Percentiles rank a stretch among this genome's conserved stretches.
These are phyloP conservation scores for Oxystoma pomonae DNA, from an alignment of 2,888 invertebrate species.

Conservation along the genomic window DNA sequence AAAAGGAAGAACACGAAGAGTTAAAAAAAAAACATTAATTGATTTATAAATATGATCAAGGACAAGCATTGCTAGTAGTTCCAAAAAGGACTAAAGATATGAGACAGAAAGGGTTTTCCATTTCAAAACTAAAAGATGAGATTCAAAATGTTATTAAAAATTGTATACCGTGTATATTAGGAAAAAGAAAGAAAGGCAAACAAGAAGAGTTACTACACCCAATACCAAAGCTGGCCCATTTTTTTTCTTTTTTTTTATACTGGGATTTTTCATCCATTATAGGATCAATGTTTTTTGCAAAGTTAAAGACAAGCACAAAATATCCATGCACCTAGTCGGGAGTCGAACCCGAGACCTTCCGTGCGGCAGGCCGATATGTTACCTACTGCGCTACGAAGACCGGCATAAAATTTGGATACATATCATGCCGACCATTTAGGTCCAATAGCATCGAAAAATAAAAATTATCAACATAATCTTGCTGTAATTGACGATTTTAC, in stretches of 20 bases:
- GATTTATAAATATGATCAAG: constrained; percentile 17
- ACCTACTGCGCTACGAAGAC: no score
- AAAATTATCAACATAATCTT: constrained; percentile 34
- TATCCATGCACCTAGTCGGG: no score
- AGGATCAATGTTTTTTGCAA: no score
- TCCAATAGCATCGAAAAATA: constrained; percentile 34
- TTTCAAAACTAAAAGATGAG: constrained; percentile 25
- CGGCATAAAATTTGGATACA: no score
- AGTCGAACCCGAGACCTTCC: no score
- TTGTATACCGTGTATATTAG: constrained; percentile 33
- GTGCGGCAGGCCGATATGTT: no score
- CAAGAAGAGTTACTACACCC: constrained; percentile 32
- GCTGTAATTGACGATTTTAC: constrained; percentile 35
- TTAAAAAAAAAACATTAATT: constrained; percentile 18
- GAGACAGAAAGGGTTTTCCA: constrained; percentile 23
- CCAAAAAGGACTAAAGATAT: constrained; percentile 23
- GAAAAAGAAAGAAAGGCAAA: constrained; percentile 33
- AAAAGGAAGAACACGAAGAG: constrained; percentile 10
- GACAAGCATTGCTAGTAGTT: constrained; percentile 19
- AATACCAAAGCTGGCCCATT: no score
- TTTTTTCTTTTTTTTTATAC: no score
- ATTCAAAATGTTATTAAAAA: constrained; percentile 16
- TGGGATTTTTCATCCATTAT: no score
- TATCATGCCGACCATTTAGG: no score
- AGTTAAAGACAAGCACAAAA: no score